phyloP scores from a whole-genome alignment of 2,888 invertebrate species.

The Drosophila anceps region DNA sequence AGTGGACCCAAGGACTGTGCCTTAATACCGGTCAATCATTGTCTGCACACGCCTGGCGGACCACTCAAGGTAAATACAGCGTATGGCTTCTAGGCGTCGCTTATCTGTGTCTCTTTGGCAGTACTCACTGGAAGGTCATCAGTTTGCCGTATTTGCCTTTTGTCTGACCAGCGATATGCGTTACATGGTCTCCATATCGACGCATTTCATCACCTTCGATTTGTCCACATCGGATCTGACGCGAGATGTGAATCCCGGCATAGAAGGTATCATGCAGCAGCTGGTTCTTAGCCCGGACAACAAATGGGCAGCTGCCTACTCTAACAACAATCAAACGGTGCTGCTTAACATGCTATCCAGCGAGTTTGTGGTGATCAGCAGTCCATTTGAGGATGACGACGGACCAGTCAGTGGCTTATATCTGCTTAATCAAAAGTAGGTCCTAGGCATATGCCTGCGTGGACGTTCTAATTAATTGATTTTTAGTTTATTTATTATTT shows the following conservation, averaged over 20 bases:
- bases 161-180: conserved; percentile 95
- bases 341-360: conserved; percentile 97
- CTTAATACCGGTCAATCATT: conserved; percentile 96
- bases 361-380: conserved; percentile 94
- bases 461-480: background rate
- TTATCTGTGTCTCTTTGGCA: conserved; percentile 85
- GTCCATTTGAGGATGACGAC: conserved; percentile 90
- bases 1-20: conserved; percentile 96
- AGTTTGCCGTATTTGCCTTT: conserved; percentile 98
- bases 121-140: conserved; percentile 99
- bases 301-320: conserved; percentile 97
- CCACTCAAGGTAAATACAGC: conserved; percentile 91
- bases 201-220: conserved; percentile 98
- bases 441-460: background rate
- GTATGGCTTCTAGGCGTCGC: background rate
- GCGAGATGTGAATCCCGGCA: conserved; percentile 95
- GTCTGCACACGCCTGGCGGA: conserved; percentile 99
- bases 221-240: conserved; percentile 97
- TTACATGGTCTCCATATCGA: conserved; percentile 98
- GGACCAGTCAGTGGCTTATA: conserved; percentile 88
- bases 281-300: conserved; percentile 97
- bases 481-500: conserved; percentile 90
- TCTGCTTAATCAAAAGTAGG: conserved; percentile 88
- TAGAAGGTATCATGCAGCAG: conserved; percentile 98
- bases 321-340: conserved; percentile 98